phyloP scores from a whole-genome alignment of 2,888 invertebrate species.

The Stenodera caucasica region DNA sequence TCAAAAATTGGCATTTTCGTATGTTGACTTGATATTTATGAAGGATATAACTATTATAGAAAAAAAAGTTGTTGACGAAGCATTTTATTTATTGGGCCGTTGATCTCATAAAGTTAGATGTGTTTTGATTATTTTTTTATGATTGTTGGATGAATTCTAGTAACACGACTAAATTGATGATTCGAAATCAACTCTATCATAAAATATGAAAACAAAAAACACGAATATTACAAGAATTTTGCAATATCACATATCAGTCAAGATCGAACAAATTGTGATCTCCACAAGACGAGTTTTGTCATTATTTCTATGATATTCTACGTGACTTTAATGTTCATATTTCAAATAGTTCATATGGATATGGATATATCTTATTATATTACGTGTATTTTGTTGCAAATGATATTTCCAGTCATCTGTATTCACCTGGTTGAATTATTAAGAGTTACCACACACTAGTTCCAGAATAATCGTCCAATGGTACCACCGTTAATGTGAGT shows the following conservation, averaged over 20 bases:
- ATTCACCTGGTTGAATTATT: background rate
- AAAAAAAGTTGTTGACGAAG: background rate
- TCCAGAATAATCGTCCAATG: too few relatives aligned
- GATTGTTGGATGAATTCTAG: background rate
- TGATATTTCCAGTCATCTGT: background rate
- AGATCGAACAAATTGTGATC: background rate
- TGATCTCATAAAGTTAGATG: background rate
- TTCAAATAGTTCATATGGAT: background rate
- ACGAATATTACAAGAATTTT: too few relatives aligned
- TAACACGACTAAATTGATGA: background rate
- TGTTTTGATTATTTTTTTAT: constrained; percentile 2
- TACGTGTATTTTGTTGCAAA: background rate
- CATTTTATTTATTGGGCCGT: background rate
- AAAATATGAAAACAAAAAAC: too few relatives aligned
- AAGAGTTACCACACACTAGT: too few relatives aligned
- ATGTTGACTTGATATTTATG: background rate
- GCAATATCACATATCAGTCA: background rate
- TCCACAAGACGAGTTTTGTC: background rate
- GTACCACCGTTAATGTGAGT: too few relatives aligned
- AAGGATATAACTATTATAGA: background rate
- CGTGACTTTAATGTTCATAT: background rate
- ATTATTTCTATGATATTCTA: background rate
- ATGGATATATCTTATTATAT: background rate
- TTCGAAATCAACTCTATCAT: background rate
- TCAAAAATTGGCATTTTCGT: background rate